A percentile compares a stretch with the other conserved stretches of the same genome.
phyloP scores from a whole-genome alignment of 2,797 vertebrate species.

The Xiphorhynchus erythropygius region DNA sequence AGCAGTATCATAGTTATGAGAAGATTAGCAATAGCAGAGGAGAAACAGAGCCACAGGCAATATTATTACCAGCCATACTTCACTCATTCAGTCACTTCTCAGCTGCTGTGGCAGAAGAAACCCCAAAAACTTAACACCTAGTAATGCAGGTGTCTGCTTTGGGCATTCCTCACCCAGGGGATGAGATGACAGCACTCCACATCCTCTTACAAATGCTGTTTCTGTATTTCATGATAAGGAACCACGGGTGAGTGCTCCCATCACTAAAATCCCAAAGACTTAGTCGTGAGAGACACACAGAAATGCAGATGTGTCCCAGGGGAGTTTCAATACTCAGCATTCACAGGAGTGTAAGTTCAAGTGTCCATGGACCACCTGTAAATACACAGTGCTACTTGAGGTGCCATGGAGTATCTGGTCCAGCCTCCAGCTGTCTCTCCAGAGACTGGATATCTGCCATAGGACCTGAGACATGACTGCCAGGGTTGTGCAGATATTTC shows the following conservation, averaged over 20 bases:
- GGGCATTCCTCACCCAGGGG: not conserved
- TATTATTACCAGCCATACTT: not conserved
- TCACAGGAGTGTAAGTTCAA: not conserved
- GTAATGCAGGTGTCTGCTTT: not conserved
- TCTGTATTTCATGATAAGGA: not conserved
- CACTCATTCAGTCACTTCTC: not conserved
- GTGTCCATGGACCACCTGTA: not conserved
- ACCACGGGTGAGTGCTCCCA: not conserved
- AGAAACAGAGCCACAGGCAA: not conserved
- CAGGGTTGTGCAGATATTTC: not conserved
- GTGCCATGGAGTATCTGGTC: not conserved
- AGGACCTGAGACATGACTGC: not conserved
- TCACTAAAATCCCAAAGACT: not conserved
- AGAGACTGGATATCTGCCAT: not conserved
- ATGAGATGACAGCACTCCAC: not conserved
- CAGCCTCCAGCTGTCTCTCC: not conserved
- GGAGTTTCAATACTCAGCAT: not conserved
- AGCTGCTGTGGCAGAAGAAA: not conserved
- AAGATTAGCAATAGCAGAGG: not conserved
- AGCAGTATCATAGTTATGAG: not conserved
- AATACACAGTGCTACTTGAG: not conserved
- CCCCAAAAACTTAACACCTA: not conserved
- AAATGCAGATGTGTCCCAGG: not conserved
- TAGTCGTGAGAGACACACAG: not conserved
- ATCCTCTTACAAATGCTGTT: not conserved